Base-by-base conservation (phyloP, 2,888 invertebrate species). In the Sarcophaga variegata region DNA sequence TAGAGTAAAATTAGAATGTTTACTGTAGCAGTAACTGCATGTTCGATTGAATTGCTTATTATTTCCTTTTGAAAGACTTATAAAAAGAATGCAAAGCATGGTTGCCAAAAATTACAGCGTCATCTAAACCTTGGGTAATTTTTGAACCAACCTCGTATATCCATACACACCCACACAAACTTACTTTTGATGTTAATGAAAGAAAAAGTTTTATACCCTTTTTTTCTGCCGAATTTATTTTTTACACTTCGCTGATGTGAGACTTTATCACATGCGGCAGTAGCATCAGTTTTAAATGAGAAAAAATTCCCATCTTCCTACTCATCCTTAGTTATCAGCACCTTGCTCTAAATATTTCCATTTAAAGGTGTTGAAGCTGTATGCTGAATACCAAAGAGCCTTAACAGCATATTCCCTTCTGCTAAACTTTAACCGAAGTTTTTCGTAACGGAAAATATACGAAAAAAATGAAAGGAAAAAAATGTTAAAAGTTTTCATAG, bases 371-470 rank as follows among this genome's bases (percentile, higher is more conserved):
- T 17, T 49, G 63, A 72, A 75, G 69, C 4, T 70, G 71, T 69
- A 37, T 75, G 63, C 74, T 75, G 63, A 77, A 74, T 75, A 81
- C 59, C 2, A 37, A 81, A 78, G 59, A 74, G 10, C 81, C 54
- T 77, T 76, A 37, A 60, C 54, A 54, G 60, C 67, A 14, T 63
- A 63, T 60, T 67, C 47, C 17, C 12, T 45, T 72, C 25, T 27
- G 6, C 3, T 69, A 20, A 54, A 60, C 45, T 14, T 47, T 59
- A 45, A 14, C 22, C 72, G 8, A 74, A 71, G 64, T 72, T 71
- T 27, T 20, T 14, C 64, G 25, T 59, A 45, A 14, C 22, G 80
- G 8, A 74, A 71, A 54, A 64, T 64, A 27, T 17, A 12, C 25
- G 17, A 17, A 64, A 25, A 3, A 64, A 27, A 8, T 22, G 54